A percentile compares a stretch with the other conserved stretches of the same genome.
Conservation (phyloP, 2,113 vertebrate species). For the Rhinolophus ferrumequinum region DNA sequence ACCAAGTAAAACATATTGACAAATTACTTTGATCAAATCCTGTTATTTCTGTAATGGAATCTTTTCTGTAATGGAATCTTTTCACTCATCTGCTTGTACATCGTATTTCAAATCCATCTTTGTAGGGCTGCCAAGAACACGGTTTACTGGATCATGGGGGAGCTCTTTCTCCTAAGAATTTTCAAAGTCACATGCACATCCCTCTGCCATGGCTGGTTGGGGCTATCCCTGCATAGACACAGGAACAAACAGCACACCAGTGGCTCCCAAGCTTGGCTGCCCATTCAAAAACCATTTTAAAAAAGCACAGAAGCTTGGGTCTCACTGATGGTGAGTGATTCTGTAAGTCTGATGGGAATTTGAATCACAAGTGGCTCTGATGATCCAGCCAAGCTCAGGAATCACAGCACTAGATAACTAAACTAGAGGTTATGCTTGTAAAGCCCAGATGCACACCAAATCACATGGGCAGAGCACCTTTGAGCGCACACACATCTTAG, state of each 20-base stretch:
- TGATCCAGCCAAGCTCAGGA: background rate
- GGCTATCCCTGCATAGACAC: background rate
- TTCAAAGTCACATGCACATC: background rate
- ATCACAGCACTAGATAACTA: background rate
- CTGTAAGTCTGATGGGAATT: background rate
- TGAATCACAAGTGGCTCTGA: background rate
- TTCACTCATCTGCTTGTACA: constrained; percentile 17
- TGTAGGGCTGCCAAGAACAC: background rate
- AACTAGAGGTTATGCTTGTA: background rate
- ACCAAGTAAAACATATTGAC: constrained; percentile 11
- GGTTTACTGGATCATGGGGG: background rate
- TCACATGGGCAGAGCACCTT: fast-evolving
- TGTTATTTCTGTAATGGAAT: constrained; percentile 36
- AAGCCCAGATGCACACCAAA: background rate
- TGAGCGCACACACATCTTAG: background rate
- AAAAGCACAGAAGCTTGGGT: background rate
- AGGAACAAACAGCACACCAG: background rate
- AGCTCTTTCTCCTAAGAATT: background rate
- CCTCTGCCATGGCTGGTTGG: background rate
- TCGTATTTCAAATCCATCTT: constrained; percentile 44
- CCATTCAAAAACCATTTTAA: background rate
- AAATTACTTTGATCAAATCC: constrained; percentile 53
- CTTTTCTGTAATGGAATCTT: constrained; percentile 2
- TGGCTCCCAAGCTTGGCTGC: background rate
- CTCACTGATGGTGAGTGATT: background rate